These are phyloP conservation scores for Aporophyla lueneburgensis DNA, from an alignment of 2,888 invertebrate species.

Conservation along the genomic window DNA sequence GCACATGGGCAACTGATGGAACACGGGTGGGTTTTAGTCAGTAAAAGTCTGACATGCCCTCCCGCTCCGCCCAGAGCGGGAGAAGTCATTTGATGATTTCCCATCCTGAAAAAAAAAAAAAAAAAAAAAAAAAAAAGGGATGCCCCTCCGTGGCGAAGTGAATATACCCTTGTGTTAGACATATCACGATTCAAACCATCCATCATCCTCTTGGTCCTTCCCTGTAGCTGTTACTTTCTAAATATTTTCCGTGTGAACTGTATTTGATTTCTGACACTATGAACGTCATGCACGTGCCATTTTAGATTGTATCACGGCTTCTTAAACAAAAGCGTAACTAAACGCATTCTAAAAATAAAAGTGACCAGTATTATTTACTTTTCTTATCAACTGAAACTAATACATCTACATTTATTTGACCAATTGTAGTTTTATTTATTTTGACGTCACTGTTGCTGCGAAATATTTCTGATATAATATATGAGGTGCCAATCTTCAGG, in stretches of 20 bases:
- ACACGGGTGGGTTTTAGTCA: too few relatives aligned
- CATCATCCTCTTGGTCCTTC: neutral
- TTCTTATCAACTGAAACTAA: constrained; percentile 40
- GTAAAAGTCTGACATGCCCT: too few relatives aligned
- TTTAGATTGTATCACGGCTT: constrained; percentile 15
- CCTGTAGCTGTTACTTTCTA: neutral
- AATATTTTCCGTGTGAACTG: neutral
- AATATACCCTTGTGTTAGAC: neutral
- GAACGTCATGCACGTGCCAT: constrained; percentile 16
- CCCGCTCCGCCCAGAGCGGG: too few relatives aligned
- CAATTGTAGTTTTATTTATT: constrained; percentile 17
- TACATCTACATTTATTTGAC: constrained; percentile 16
- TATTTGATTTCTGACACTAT: neutral
- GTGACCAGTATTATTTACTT: constrained; percentile 32
- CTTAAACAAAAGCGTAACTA: constrained; percentile 27
- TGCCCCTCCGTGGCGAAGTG: too few relatives aligned
- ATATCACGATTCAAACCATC: neutral
- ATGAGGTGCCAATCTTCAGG: neutral
- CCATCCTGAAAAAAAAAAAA: too few relatives aligned
- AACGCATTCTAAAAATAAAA: constrained; percentile 47
- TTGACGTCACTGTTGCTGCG: neutral
- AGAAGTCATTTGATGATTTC: too few relatives aligned
- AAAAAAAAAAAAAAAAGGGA: too few relatives aligned
- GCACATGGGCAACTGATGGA: too few relatives aligned
- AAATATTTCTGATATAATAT: constrained; percentile 2